Evolutionary conservation across 2,888 invertebrate species (phyloP), one percentile per base, ranked within the genome.

Genomic region (Erebia aethiops): DNA sequence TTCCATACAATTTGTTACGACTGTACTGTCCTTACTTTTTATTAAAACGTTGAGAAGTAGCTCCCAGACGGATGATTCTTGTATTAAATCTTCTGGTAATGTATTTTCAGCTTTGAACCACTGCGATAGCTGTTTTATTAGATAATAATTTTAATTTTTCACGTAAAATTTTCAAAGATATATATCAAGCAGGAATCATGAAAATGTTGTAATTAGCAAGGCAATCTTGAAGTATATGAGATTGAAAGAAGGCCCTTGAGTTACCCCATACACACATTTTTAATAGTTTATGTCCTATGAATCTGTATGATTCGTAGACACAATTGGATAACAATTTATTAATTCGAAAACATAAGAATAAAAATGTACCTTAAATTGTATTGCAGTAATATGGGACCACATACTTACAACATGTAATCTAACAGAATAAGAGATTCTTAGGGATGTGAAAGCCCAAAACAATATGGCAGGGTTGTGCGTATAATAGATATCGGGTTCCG

Each of bases 391-490:
- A 13, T 0, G 0, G 5, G 46, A 61, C 43, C 16, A n/a, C 43
- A 26, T 51, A 86, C 90, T 88, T 81, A 93, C 92, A 56, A 93
- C 87, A 72, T 86, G 83, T 69, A 85, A 73, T 69, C 81, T 83
- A 1, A 93, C 79, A 66, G 79, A 78, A 66, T 83, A 78, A 14
- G 87, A 81, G 41, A 92, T 92, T 76, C 91, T 80, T 52, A 83
- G 80, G 0, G 92, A 92, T 1, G 89, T 88, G 76, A 92, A 91
- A 0, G 85, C 82, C 92, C 92, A 92, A 62, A 92, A 75, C 70
- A 93, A 71, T 69, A 92, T 79, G 0, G 91, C 92, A 0, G 92
- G 92, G 74, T 92, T 87, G 71, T 92, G 92, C 0, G 92, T 91
- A 74, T 92, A 93, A 72, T 85, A 89, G 0, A 81, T 62, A 0